phyloP scores from a whole-genome alignment of 2,797 vertebrate species.

The Pantherophis alleghaniensis region DNA sequence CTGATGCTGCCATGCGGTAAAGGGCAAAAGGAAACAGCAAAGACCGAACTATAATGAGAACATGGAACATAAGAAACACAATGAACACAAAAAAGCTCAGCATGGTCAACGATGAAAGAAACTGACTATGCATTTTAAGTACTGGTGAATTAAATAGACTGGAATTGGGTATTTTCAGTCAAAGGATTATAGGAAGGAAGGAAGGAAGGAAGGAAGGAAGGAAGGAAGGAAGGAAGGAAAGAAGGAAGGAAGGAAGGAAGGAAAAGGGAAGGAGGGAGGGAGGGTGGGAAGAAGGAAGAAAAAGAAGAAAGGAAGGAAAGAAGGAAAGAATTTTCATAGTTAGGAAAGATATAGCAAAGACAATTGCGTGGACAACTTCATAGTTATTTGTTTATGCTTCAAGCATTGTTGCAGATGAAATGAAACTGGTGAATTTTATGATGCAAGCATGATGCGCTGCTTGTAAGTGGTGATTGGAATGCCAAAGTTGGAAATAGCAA shows the following conservation, averaged over 20 bases:
- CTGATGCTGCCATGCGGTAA: neutral
- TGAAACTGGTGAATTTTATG: neutral
- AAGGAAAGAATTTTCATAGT: neutral
- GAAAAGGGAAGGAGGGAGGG: too few relatives aligned
- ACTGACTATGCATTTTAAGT: neutral
- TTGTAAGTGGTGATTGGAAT: neutral
- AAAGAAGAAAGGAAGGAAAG: neutral
- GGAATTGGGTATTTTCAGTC: neutral
- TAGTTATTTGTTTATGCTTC: neutral
- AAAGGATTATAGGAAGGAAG: neutral
- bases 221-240: too few relatives aligned
- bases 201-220: too few relatives aligned
- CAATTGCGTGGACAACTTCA: neutral
- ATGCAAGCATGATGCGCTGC: neutral
- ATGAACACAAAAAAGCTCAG: neutral
- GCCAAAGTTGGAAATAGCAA: neutral
- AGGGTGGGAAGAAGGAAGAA: too few relatives aligned
- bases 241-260: too few relatives aligned
- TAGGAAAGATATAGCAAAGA: neutral
- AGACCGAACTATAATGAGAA: neutral
- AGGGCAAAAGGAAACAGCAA: neutral
- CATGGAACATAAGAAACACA: neutral
- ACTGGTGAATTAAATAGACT: neutral
- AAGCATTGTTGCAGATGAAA: neutral
- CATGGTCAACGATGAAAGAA: neutral